A percentile compares a stretch with the other conserved stretches of the same genome.
Evolutionary conservation across 2,888 invertebrate genomes (phyloP).

Genomic region (Drosophila rellima): DNA sequence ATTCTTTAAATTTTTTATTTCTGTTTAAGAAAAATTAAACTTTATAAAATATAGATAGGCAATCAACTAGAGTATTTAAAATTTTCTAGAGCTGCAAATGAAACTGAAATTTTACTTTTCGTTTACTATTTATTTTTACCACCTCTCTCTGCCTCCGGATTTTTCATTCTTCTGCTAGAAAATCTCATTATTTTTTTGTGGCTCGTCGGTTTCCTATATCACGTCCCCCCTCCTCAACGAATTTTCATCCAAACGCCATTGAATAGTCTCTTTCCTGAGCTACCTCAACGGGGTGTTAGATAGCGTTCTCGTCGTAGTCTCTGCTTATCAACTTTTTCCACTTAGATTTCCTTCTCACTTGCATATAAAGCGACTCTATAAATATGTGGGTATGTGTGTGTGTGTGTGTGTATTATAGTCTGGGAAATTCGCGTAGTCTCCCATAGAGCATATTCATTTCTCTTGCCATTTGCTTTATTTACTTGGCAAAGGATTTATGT

Average conservation of each 20-base stretch:
- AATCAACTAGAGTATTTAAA: not conserved
- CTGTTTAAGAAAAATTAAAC: too few relatives aligned
- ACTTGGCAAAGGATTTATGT: constrained; percentile 78
- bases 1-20: too few relatives aligned
- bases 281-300: constrained; percentile 48
- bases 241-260: constrained; percentile 19
- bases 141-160: constrained; percentile 1
- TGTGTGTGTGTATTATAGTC: constrained; percentile 31
- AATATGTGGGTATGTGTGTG: constrained; percentile 6
- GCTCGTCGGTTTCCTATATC: constrained; percentile 31
- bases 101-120: constrained; percentile 29
- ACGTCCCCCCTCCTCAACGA: not conserved
- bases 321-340: constrained; percentile 73
- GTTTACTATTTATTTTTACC: constrained; percentile 1
- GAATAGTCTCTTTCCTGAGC: constrained; percentile 26
- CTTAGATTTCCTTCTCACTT: constrained; percentile 51
- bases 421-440: constrained; percentile 28
- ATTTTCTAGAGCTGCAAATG: constrained; percentile 33
- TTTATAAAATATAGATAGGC: not conserved
- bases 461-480: constrained; percentile 62
- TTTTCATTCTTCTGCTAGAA: constrained; percentile 33
- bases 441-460: constrained; percentile 63
- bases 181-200: constrained; percentile 60
- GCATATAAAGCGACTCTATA: constrained; percentile 27
- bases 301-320: constrained; percentile 45